These are phyloP conservation scores for Drosophila lacteicornis DNA, from an alignment of 1,140 invertebrate species.

Conservation along the genomic window DNA sequence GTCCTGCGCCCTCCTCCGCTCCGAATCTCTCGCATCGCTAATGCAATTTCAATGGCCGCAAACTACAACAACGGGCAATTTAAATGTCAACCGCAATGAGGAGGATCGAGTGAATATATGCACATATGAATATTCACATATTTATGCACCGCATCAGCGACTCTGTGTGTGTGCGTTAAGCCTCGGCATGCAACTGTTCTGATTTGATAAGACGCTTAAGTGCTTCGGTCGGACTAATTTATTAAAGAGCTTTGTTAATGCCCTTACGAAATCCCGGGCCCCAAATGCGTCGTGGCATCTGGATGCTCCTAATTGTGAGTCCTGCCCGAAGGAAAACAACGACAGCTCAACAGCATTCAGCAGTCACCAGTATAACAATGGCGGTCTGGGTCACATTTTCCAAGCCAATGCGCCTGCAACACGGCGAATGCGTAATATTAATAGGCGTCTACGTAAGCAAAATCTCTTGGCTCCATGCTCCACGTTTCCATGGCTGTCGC, in stretches of 20 bases:
- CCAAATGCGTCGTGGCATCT: conserved; percentile 33
- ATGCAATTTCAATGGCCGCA: conserved; percentile 50
- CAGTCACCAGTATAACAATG: conserved; percentile 33
- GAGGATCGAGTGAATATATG: conserved; percentile 38
- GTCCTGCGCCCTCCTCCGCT: background rate
- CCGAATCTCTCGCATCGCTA: background rate
- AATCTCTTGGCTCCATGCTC: conserved; percentile 32
- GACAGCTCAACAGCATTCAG: background rate
- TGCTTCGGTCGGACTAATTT: conserved; percentile 64
- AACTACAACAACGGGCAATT: conserved; percentile 40
- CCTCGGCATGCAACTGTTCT: conserved; percentile 44
- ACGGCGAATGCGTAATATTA: conserved; percentile 73
- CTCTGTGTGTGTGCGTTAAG: conserved; percentile 29
- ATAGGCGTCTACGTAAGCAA: conserved; percentile 67
- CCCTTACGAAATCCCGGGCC: conserved; percentile 51
- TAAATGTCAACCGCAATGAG: conserved; percentile 50
- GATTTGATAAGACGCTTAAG: conserved; percentile 61
- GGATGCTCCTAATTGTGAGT: conserved; percentile 42
- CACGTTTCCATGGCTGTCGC: conserved; percentile 25
- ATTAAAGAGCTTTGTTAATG: conserved; percentile 75
- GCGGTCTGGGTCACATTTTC: conserved; percentile 62
- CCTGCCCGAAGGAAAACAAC: conserved; percentile 41
- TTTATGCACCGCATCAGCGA: conserved; percentile 20
- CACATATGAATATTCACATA: conserved; percentile 39
- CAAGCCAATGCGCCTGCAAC: conserved; percentile 53